Conservation (phyloP, 1,140 invertebrate species). For the Chlorops oryzae region DNA sequence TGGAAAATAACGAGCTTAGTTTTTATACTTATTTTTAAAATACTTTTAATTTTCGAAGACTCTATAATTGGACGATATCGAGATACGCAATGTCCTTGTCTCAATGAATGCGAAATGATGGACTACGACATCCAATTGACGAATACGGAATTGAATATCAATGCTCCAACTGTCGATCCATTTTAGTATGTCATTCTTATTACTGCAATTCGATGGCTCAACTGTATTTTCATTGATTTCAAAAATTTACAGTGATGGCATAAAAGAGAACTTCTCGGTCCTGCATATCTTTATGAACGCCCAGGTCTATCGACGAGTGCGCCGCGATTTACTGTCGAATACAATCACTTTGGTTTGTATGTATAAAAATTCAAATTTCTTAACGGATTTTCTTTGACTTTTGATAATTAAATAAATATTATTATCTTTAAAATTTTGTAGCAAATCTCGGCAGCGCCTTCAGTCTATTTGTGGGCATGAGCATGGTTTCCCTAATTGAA, state of each 20-base stretch:
- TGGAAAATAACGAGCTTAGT: too few species aligned
- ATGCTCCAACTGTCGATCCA: slow-evolving; percentile 29
- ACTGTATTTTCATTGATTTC: background rate
- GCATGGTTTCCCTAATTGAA: slow-evolving; percentile 40
- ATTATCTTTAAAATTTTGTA: slow-evolving; percentile 9
- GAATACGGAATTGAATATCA: slow-evolving; percentile 17
- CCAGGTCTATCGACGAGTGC: slow-evolving; percentile 30
- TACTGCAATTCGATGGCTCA: background rate
- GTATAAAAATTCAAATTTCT: slow-evolving; percentile 10
- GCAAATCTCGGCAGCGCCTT: slow-evolving; percentile 44
- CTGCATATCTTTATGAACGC: slow-evolving; percentile 37
- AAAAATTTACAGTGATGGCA: slow-evolving; percentile 22
- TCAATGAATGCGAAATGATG: slow-evolving; percentile 31
- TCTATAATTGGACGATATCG: slow-evolving; percentile 27
- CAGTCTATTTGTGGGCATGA: slow-evolving; percentile 43
- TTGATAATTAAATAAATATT: background rate
- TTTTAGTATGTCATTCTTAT: slow-evolving; percentile 39
- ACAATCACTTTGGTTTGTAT: slow-evolving; percentile 39
- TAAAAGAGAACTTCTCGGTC: slow-evolving; percentile 28
- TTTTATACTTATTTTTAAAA: too few species aligned
- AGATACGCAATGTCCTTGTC: slow-evolving; percentile 32
- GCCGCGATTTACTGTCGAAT: slow-evolving; percentile 36
- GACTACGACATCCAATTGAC: slow-evolving; percentile 35
- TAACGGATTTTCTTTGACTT: background rate
- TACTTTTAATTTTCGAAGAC: slow-evolving; percentile 20